Conservation (phyloP, 1,140 invertebrate species). For the Lepidotrigona ventralis region DNA sequence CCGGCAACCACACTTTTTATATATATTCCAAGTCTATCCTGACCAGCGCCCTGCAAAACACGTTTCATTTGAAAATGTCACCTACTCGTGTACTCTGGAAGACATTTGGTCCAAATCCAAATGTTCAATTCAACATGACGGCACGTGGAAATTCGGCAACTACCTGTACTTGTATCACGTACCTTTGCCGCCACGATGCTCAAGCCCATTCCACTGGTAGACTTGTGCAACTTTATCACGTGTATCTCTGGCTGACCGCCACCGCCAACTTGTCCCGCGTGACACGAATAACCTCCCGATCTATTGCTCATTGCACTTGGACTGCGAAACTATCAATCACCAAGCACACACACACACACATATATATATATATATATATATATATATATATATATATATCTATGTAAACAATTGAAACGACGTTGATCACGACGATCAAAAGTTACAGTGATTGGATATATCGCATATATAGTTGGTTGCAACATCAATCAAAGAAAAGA, state of each 20-base stretch:
- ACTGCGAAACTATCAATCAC: constrained; percentile 81
- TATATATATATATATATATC: too few relatives aligned
- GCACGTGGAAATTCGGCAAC: too few relatives aligned
- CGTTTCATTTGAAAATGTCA: background rate
- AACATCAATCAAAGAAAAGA: too few relatives aligned
- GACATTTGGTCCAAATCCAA: too few relatives aligned
- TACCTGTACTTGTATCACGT: too few relatives aligned
- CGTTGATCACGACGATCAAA: too few relatives aligned
- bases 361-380: too few relatives aligned
- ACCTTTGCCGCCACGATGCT: constrained; percentile 97
- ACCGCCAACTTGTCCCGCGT: constrained; percentile 70
- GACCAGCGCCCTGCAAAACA: constrained; percentile 88
- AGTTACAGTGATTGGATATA: too few relatives aligned
- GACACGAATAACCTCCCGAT: constrained; percentile 79
- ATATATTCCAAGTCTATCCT: constrained; percentile 96
- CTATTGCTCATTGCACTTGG: constrained; percentile 83
- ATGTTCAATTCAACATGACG: too few relatives aligned
- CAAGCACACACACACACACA: too few relatives aligned
- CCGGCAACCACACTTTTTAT: constrained; percentile 98
- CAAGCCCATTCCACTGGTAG: constrained; percentile 94
- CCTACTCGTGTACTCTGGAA: background rate
- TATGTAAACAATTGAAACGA: too few relatives aligned
- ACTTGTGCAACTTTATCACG: constrained; percentile 94
- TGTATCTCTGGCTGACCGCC: constrained; percentile 85
- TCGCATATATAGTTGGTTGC: background rate